Base-by-base conservation (phyloP, 2,113 vertebrate genomes). In the Silurus asotus region DNA sequence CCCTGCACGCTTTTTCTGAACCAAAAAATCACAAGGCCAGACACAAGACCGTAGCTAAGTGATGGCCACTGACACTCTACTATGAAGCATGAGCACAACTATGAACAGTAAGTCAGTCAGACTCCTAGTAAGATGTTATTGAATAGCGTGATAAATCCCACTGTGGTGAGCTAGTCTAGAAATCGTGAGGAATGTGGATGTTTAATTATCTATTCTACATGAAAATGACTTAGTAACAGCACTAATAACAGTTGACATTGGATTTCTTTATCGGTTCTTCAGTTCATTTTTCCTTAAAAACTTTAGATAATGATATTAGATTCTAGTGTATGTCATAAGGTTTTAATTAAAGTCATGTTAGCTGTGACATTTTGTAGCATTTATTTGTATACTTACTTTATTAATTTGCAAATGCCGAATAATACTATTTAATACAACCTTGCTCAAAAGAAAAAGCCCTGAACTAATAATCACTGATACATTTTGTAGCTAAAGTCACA, bases 1-100 rank as follows among this genome's bases (percentile, higher is more conserved):
- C 64, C 17, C 14, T 84, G 87, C 49, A 77, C 3, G 25, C 76
- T 49, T 25, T 79, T 85, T 75, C 48, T 55, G 8, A 23, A 14
- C 56, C 72, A 70, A 56, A 56, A 45, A 13, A 3, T 51, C 23
- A 59, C n/a, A 78, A 65, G 45, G 53, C 8, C 51, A 84, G 62
- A 53, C 19, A 28, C n/a, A 37, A 64, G 25, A 14, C n/a, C 58
- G n/a, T 77, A 78, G 51, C 53, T 78, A 55, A 78, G 23, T 77
- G 51, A 77, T 77, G 14, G 11, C n/a, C 53, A 23, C 20, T 53
- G 74, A 8, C 49, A 19, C 14, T 0, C 7, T 56, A n/a, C 23
- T 2, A 7, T 55, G 11, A 78, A 28, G 14, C 51, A 78, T 78
- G n/a, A 25, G 3, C 25, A 58, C n/a, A 9, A 19, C 14, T 78